A percentile compares a stretch with the other conserved stretches of the same genome.
phyloP scores from a whole-genome alignment of 30 jellyfish, hydroid and myxozoan species.

The Turritopsis dohrnii region DNA sequence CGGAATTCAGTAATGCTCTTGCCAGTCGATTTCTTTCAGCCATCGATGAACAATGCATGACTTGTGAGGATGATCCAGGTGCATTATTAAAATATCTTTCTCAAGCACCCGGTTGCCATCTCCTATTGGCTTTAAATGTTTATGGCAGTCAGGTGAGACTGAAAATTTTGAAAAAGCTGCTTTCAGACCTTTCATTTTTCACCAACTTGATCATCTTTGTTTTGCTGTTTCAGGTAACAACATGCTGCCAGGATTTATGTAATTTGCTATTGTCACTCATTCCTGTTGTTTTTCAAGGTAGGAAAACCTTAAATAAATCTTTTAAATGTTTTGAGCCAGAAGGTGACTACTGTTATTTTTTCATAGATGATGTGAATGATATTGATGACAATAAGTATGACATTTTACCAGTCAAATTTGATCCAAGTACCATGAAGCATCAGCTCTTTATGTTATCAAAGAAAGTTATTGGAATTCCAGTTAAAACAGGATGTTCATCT shows the following conservation, averaged over 20 bases:
- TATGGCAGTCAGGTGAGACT: slow-evolving; percentile 52
- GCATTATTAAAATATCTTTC: slow-evolving; percentile 35
- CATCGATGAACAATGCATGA: slow-evolving; percentile 48
- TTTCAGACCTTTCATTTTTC: too few relatives aligned
- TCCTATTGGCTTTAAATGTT: slow-evolving; percentile 38
- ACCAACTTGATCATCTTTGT: not conserved
- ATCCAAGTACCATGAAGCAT: slow-evolving; percentile 2
- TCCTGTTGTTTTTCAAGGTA: slow-evolving; percentile 67
- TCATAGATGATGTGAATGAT: not conserved
- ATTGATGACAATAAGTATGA: not conserved
- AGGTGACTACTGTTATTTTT: not conserved
- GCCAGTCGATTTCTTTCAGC: slow-evolving; percentile 59
- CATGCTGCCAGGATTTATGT: slow-evolving; percentile 68
- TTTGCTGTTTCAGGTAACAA: slow-evolving; percentile 36
- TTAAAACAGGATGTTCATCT: slow-evolving; percentile 3
- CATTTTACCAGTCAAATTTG: not conserved
- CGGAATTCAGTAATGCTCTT: slow-evolving; percentile 42
- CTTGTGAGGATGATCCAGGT: slow-evolving; percentile 67
- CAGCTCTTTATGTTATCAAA: slow-evolving; percentile 1
- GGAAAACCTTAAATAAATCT: not conserved
- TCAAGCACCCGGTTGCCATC: slow-evolving; percentile 52
- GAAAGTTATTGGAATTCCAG: not conserved
- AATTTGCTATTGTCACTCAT: slow-evolving; percentile 55
- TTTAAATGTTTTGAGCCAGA: not conserved
- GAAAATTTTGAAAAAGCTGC: too few relatives aligned